Percentiles rank a stretch among this genome's conserved stretches.
These are phyloP conservation scores for Piprites chloris DNA, from an alignment of 2,113 vertebrate genomes.

Conservation along the genomic window DNA sequence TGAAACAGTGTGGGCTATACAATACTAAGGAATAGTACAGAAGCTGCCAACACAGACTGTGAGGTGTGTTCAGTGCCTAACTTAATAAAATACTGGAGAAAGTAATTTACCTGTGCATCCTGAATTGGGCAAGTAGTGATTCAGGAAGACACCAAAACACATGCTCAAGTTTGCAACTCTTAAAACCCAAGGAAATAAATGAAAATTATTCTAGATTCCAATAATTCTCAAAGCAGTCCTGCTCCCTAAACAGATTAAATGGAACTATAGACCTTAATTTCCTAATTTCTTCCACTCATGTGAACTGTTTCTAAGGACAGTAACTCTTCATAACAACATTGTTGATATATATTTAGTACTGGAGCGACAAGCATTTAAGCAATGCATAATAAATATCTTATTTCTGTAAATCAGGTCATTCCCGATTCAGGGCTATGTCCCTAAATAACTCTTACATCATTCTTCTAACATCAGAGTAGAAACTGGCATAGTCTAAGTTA, in stretches of 20 bases:
- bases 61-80: background rate
- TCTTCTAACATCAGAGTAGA: background rate
- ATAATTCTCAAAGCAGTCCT: background rate
- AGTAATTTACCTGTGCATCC: background rate
- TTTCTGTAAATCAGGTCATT: constrained; percentile 45
- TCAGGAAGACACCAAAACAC: background rate
- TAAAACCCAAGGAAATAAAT: background rate
- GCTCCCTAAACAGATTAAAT: background rate
- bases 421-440: background rate
- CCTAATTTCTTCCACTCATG: background rate
- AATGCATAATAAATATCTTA: background rate
- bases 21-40: background rate
- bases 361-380: constrained; percentile 1
- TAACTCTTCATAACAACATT: background rate
- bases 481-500: background rate
- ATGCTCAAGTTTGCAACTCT: background rate
- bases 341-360: background rate
- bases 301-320: background rate
- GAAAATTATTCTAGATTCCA: background rate
- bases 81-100: background rate
- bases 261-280: background rate
- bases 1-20: background rate
- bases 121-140: background rate
- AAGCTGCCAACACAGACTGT: background rate
- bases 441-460: constrained; percentile 52